Percentiles rank a stretch among this genome's conserved stretches.
phyloP scores from a whole-genome alignment of 2,888 invertebrate species.

The Eristalis arbustorum region DNA sequence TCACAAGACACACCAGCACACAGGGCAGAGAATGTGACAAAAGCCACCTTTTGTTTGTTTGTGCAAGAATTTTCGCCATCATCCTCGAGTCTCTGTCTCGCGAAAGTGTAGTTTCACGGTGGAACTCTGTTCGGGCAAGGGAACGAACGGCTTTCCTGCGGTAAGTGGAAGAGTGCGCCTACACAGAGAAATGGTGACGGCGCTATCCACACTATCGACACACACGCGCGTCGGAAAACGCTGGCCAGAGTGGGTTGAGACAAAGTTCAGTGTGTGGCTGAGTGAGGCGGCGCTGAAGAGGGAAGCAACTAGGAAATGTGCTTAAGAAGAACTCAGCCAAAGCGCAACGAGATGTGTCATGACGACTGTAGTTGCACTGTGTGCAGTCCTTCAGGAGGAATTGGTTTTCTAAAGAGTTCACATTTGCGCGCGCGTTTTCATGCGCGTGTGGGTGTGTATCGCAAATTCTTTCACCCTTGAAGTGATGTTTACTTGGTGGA shows the following conservation, averaged over 20 bases:
- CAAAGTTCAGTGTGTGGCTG: neutral
- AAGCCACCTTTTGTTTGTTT: conserved; percentile 68
- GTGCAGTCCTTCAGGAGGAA: conserved; percentile 26
- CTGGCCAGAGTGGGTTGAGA: neutral
- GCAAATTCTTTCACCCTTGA: neutral
- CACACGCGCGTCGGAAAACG: neutral
- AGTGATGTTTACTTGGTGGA: neutral
- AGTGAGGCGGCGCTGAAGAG: neutral
- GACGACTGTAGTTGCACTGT: conserved; percentile 35
- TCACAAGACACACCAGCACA: neutral
- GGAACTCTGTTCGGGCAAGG: too few species aligned
- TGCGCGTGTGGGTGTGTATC: neutral
- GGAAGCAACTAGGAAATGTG: conserved; percentile 56
- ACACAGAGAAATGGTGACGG: conserved; percentile 1
- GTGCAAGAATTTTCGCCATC: conserved; percentile 63
- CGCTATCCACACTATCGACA: neutral
- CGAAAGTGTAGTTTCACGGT: neutral
- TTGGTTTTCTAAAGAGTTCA: conserved; percentile 40
- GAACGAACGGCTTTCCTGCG: neutral
- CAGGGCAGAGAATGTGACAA: conserved; percentile 60
- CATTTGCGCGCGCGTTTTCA: conserved; percentile 23
- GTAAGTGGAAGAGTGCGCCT: neutral
- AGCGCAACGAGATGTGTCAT: conserved; percentile 48
- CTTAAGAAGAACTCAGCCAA: conserved; percentile 61
- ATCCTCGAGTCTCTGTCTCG: conserved; percentile 13